Conservation (phyloP, 2,797 vertebrate species). For the Chelon auratus region DNA sequence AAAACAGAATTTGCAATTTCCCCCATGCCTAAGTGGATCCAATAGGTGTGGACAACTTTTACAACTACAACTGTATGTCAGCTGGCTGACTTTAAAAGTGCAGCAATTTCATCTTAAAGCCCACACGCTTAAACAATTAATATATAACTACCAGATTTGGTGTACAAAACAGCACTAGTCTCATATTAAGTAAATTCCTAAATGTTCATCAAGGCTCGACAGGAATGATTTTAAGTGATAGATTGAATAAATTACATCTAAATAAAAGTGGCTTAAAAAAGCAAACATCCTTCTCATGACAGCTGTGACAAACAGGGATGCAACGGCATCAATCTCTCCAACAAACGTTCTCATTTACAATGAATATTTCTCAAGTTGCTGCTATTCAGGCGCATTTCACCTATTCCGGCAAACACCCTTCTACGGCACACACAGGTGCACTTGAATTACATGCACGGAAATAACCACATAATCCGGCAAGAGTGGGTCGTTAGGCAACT, state of each 20-base stretch:
- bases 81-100: constrained; percentile 4
- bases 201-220: constrained; percentile 14
- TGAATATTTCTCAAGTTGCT: constrained; percentile 38
- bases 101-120: not conserved
- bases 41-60: constrained; percentile 19
- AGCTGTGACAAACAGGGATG: constrained; percentile 30
- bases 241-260: not conserved
- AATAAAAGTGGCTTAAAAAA: constrained; percentile 10
- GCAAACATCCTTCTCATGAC: constrained; percentile 4
- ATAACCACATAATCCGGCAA: constrained; percentile 35
- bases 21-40: not conserved
- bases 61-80: not conserved
- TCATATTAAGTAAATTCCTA: not conserved
- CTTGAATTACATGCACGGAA: constrained; percentile 26
- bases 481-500: constrained; percentile 68
- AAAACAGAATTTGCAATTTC: constrained; percentile 3
- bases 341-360: constrained; percentile 49
- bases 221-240: not conserved
- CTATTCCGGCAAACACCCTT: constrained; percentile 28
- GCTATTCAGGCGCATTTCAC: constrained; percentile 43
- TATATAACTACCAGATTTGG: not conserved
- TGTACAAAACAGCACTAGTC: not conserved
- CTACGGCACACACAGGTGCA: constrained; percentile 22
- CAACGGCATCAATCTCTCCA: constrained; percentile 16
- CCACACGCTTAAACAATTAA: not conserved